Base-by-base conservation (phyloP, 23 tunicate species). In the Styela plicata region DNA sequence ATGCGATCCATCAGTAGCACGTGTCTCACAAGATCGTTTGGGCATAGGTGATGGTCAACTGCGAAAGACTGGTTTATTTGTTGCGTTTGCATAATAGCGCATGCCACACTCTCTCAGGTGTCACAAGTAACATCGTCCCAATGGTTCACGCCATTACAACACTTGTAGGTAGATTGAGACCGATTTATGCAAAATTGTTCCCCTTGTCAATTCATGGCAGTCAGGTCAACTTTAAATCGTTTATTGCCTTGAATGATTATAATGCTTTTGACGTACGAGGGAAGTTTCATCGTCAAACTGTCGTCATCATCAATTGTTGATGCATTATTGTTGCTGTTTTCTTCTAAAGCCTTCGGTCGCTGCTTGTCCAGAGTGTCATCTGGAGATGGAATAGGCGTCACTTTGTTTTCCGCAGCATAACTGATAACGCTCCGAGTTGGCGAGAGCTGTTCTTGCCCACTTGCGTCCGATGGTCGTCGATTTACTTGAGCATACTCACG, bases 271-370 rank as follows among this genome's bases (percentile, higher is more conserved):
- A 91, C 90, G 82, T 32, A 68, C 0, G 74, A 22, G 3, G 97
- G 97, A 32, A 91, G 90, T 69, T 86, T 86, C 29, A 91, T 21
- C 35, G 86, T 86, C n/a, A 91, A 64, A 20, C 85, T 75, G 82
- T 83, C 84, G 32, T 90, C 89, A 1, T 69, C 84, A 44, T 74
- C 81, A 20, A 24, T 29, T 52, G 1, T 53, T 20, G 65, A 24
- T 16, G 66, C 36, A 53, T 52, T 53, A 44, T 76, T 76, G 27
- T 76, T 76, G 81, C 23, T 44, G 31, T 53, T 71, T 33, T 71
- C 37, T n/a, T 30, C 77, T 7, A 66, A 7, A 10, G 18, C 7
- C 17, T 24, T 24, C 17, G 29, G 70, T 66, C 31, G 29, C 31
- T 24, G 44, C 82, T 52, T 66, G 18, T 20, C 67, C 23, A 34